phyloP scores from a whole-genome alignment of 1,140 invertebrate genomes.

The Trialeurodes vaporariorum region DNA sequence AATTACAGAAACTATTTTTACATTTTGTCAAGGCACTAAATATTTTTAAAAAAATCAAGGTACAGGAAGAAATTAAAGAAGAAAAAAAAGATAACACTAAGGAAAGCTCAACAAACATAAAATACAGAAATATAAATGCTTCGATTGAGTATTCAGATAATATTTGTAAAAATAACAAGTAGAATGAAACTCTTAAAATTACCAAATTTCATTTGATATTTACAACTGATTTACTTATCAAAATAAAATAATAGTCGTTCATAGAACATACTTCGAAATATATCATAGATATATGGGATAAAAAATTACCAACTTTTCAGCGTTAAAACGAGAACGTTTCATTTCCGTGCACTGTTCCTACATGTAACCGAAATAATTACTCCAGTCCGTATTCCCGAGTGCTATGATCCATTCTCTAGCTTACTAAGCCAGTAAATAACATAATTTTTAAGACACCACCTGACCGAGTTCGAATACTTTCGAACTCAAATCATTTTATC shows the following conservation, averaged over 20 bases:
- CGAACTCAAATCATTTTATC: neutral
- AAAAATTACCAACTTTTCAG: neutral
- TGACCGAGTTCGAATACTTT: neutral
- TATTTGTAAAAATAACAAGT: too few species aligned
- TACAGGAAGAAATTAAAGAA: too few species aligned
- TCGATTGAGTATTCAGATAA: too few species aligned
- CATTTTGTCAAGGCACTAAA: too few species aligned
- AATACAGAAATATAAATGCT: too few species aligned
- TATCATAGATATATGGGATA: conserved; percentile 1
- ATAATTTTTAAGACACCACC: neutral
- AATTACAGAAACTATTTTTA: too few species aligned
- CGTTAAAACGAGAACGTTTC: neutral
- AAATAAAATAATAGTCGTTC: neutral
- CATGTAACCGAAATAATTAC: neutral
- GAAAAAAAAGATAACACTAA: too few species aligned
- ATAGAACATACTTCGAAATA: neutral
- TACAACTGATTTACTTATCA: neutral
- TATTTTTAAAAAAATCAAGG: too few species aligned
- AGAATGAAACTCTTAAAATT: neutral
- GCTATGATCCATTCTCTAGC: neutral
- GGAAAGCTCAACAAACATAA: too few species aligned
- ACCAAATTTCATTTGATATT: neutral
- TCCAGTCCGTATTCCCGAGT: neutral
- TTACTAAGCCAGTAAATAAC: neutral
- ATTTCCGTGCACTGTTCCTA: neutral